Evolutionary conservation across 2,113 vertebrate species (phyloP), one percentile per base, ranked within the genome.

Genomic region (Pygathrix nemaeus): DNA sequence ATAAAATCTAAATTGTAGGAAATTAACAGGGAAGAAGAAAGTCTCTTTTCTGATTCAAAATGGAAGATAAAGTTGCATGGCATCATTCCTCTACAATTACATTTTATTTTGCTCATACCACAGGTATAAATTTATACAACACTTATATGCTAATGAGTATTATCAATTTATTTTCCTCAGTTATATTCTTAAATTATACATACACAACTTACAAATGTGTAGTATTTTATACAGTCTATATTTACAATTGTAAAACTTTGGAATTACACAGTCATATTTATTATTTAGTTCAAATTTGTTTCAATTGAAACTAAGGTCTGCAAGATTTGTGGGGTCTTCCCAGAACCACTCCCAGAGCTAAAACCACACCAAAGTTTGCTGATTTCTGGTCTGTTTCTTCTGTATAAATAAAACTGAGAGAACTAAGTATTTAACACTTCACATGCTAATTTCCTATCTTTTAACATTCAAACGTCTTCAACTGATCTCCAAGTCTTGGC

Each of bases 381-480:
- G 27, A 94, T 45, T 84, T 23, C 50, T 66, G 9, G 9, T 78
- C 57, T 86, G 32, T 23, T 73, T 89, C 27, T 66, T 94, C 35
- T 48, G 20, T 5, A 2, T 59, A 10, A 91, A 87, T 30, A 84
- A 93, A 95, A 91, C 45, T 66, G 35, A 88, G 52, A 94, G 18
- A 68, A 75, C 52, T 57, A 43, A 84, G 84, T 52, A 40, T 64
- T 76, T 86, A 80, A 87, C 48, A 75, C 25, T 96, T 75, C 61
- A 88, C 27, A 32, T 64, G 61, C 61, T 64, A 64, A 64, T 32
- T 86, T 85, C n/a, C 25, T 21, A 82, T 83, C 38, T 84, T 96
- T 66, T 48, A 97, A 87, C 5, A 86, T 94, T 68, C 48, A 87
- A 75, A 80, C 57, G 32, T 91, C 40, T 84, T 91, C 27, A 89